Base-by-base conservation (phyloP, 2,888 invertebrate genomes). In the Bibio marci region DNA sequence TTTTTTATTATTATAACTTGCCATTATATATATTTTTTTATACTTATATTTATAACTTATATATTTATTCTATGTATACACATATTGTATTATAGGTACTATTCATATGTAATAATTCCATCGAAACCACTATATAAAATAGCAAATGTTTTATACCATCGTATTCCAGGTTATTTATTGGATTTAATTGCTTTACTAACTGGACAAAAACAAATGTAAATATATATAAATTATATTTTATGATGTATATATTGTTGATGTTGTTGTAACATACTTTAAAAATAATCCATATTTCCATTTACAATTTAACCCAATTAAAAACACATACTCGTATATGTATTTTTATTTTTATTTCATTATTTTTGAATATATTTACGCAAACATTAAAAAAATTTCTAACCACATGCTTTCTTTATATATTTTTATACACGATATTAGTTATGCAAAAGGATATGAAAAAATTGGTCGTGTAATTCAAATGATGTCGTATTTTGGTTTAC, bases 181-280 rank as follows among this genome's bases (percentile, higher is more conserved):
- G 62, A 62, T 56, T 55, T 59, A 52, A 54, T 59, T 54, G 62
- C 62, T 46, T 49, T 57, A 51, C 52, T 51, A 46, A 57, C 56
- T 40, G 61, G 63, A 52, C 59, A 58, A 48, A 59, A 59, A 50
- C 56, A 55, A 52, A 62, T 59, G 62, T 62, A 57, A 58, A 58
- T 15, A n/a, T 18, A 18, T 13, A n/a, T 25, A 8, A 30, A 13
- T 6, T 30, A 11, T 14, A 30, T 7, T 30, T 30, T 13, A 6
- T 30, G 4, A 14, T n/a, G 10, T 30, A 7, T n/a, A n/a, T n/a
- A n/a, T n/a, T n/a, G n/a, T n/a, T n/a, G n/a, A n/a, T n/a, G n/a
- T n/a, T n/a, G n/a, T n/a, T n/a, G n/a, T n/a, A n/a, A n/a, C n/a
- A n/a, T n/a, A n/a, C n/a, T n/a, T n/a, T n/a, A n/a, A n/a, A n/a